A percentile compares a stretch with the other conserved stretches of the same genome.
Evolutionary conservation across 2,888 invertebrate genomes (phyloP).

Genomic region (Harpalus rubripes): DNA sequence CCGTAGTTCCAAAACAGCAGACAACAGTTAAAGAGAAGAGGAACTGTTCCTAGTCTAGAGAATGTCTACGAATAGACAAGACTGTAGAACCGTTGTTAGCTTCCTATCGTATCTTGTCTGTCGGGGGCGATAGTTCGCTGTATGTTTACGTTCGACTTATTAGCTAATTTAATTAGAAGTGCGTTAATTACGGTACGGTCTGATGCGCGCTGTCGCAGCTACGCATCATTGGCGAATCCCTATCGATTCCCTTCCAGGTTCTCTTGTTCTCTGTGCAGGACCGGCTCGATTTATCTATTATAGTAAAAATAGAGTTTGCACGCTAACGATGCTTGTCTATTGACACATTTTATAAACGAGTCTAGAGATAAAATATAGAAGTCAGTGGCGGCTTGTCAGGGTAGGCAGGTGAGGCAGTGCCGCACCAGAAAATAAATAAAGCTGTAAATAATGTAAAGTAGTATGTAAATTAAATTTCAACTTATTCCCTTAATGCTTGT

Average conservation of each 20-base stretch:
- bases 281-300: not conserved
- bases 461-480: too few relatives aligned
- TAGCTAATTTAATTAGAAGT: slow-evolving; percentile 57
- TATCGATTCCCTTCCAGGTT: slow-evolving; percentile 25
- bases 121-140: not conserved
- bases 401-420: too few relatives aligned
- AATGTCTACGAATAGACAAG: not conserved
- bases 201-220: slow-evolving; percentile 40
- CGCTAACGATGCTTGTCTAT: not conserved
- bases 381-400: too few relatives aligned
- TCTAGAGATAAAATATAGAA: too few relatives aligned
- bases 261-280: not conserved
- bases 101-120: slow-evolving; percentile 19
- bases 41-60: not conserved
- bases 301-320: not conserved
- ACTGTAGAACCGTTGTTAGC: slow-evolving; percentile 11
- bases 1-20: not conserved
- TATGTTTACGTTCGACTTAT: slow-evolving; percentile 62
- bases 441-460: too few relatives aligned
- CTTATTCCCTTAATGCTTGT: too few relatives aligned
- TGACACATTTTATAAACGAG: not conserved
- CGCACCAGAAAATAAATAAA: too few relatives aligned
- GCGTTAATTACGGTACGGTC: slow-evolving; percentile 56
- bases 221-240: slow-evolving; percentile 49
- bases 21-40: not conserved